These are phyloP conservation scores for Slavum lentiscoides DNA, from an alignment of 2,888 invertebrate species.

Conservation along the genomic window DNA sequence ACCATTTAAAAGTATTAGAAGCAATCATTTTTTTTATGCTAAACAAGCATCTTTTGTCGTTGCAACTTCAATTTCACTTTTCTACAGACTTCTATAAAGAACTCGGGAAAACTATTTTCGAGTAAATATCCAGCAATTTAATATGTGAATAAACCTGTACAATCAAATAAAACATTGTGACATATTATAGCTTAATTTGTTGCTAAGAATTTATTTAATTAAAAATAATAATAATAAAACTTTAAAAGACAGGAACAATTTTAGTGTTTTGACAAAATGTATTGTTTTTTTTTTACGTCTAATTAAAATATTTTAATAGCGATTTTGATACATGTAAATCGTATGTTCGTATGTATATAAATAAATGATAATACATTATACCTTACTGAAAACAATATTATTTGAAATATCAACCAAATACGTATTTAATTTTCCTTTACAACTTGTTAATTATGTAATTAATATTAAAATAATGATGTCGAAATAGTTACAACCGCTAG, in stretches of 20 bases:
- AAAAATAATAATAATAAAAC: background rate
- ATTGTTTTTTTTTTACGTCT: background rate
- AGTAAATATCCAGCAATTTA: background rate
- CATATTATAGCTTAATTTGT: background rate
- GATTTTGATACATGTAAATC: background rate
- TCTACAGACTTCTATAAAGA: background rate
- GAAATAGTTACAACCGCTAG: background rate
- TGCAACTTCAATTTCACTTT: too few relatives aligned
- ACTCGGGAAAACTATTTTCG: background rate
- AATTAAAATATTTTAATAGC: background rate
- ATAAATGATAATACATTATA: too few relatives aligned
- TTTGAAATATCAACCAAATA: background rate
- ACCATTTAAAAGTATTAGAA: too few relatives aligned
- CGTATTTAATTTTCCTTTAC: background rate
- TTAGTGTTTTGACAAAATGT: background rate
- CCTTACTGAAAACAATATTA: too few relatives aligned
- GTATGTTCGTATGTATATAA: background rate
- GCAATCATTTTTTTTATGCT: too few relatives aligned
- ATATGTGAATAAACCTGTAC: slow-evolving; percentile 7
- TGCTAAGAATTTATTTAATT: background rate
- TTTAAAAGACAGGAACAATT: background rate
- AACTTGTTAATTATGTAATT: background rate
- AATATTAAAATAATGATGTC: background rate
- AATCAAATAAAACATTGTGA: slow-evolving; percentile 16
- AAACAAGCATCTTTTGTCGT: too few relatives aligned